Evolutionary conservation across 2,113 vertebrate species (phyloP), one percentile per base, ranked within the genome.

Genomic region (Notothenia coriiceps): DNA sequence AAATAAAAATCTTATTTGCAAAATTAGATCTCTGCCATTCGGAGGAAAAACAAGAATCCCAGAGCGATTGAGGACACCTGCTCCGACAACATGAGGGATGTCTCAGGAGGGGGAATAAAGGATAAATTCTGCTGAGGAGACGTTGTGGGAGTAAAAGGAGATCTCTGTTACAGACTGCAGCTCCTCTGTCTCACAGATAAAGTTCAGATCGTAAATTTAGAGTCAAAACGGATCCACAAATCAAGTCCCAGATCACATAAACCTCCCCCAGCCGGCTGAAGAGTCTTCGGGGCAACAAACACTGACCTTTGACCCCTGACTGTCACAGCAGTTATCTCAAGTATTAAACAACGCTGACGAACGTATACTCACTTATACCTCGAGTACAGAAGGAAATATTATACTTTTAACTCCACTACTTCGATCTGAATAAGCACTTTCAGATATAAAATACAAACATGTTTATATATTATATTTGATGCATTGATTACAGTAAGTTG

Each of bases 201-300:
- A 73, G 67, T 86, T 89, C 84, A 68, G 63, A 81, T 77, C 82
- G 18, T 88, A 89, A 86, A 86, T 91, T 79, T 6, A 7, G n/a
- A 63, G 65, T 83, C 63, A 87, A 87, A 90, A 84, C 82, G 80
- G 77, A 79, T 79, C 80, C 76, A 72, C 68, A 77, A 81, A 83
- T 84, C 80, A 83, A 14, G 18, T 66, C 79, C 13, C 40, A 8
- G 70, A 70, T 79, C 10, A 71, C 70, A 57, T 52, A 1, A 70
- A 68, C 0, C 25, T 2, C 15, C 61, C 49, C 60, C 44, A 13
- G 10, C 29, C 68, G 46, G 69, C 55, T 69, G 69, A 63, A 29
- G 49, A 0, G 70, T 57, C 63, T 50, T 18, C 46, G 74, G 25
- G 29, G 29, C 65, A 80, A 73, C 62, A 49, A 46, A 61, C 49